Base-by-base conservation (phyloP, 2,888 invertebrate genomes). In the Yponomeuta sedellus region DNA sequence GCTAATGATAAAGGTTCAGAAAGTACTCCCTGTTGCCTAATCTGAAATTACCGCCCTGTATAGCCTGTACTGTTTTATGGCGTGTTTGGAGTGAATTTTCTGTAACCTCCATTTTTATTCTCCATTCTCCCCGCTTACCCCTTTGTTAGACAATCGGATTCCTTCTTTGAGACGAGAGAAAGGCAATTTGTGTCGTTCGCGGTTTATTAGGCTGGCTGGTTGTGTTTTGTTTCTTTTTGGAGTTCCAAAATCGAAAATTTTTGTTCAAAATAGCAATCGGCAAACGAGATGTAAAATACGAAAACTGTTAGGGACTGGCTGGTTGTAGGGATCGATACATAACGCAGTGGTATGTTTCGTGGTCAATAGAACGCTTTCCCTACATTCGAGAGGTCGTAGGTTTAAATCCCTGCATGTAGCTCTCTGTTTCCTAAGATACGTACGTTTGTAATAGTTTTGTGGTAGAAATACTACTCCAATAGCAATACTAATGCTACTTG, bases 91-190 rank as follows among this genome's bases (percentile, higher is more conserved):
- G 16, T 16, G 16, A 52, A 16, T 52, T 16, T 52, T 52, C 16
- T 52, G 44, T 16, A 12, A 3, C 16, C 5, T 16, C 16, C 44
- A 12, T 12, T 52, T 52, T 52, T 52, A 16, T 52, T 12, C 58
- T 19, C 8, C 10, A 19, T 59, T 59, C 39, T 19, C 44, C 63
- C 63, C 10, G 39, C 20, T 44, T 64, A 64, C 63, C 63, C 63
- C 63, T 64, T 64, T 64, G 63, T 64, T 20, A 19, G 11, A 25
- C 63, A 52, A 52, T 40, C 40, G 44, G 44, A 64, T 62, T 62
- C 39, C 62, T 22, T 19, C 34, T 62, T 62, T 62, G 62, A 62
- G 62, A 59, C 59, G 59, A 20, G 20, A 20, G 61, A 61, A 22
- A 25, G 61, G 28, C 61, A 61, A 61, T 61, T 61, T 61, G 61